Conservation (phyloP, 2,888 invertebrate genomes). For the Polietes domitor region DNA sequence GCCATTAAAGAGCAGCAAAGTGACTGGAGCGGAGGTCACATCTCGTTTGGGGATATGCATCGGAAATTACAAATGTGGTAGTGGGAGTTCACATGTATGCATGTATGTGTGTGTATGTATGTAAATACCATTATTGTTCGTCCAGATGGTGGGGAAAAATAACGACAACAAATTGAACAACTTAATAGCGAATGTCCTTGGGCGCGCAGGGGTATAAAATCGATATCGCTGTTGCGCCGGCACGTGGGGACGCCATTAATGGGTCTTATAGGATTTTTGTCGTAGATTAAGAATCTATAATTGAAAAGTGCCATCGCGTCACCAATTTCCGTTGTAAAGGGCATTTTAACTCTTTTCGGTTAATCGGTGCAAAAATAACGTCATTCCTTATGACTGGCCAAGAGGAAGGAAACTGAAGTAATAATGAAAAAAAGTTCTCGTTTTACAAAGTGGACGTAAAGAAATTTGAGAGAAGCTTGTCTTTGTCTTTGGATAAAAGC, state of each 20-base stretch:
- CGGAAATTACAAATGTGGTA: slow-evolving; percentile 15
- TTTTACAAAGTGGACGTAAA: no score
- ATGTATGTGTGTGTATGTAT: no score
- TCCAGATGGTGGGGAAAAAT: background rate
- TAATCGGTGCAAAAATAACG: no score
- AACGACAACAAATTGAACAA: background rate
- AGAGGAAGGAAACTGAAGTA: background rate
- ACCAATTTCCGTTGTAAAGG: no score
- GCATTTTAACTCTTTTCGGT: no score
- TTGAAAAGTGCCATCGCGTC: background rate
- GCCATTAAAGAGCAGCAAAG: background rate
- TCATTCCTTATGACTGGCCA: background rate
- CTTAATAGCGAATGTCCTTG: background rate
- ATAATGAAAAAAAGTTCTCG: no score
- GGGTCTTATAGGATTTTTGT: background rate
- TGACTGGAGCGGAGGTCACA: background rate
- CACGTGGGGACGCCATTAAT: background rate
- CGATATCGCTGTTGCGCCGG: background rate
- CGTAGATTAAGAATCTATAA: background rate
- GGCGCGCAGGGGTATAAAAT: background rate
- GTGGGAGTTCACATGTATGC: no score
- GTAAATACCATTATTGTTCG: slow-evolving; percentile 14
- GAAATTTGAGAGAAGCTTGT: no score
- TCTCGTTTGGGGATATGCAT: background rate
- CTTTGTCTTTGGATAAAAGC: no score